Base-by-base conservation (phyloP, 1,140 invertebrate species). In the Euschistus heros region DNA sequence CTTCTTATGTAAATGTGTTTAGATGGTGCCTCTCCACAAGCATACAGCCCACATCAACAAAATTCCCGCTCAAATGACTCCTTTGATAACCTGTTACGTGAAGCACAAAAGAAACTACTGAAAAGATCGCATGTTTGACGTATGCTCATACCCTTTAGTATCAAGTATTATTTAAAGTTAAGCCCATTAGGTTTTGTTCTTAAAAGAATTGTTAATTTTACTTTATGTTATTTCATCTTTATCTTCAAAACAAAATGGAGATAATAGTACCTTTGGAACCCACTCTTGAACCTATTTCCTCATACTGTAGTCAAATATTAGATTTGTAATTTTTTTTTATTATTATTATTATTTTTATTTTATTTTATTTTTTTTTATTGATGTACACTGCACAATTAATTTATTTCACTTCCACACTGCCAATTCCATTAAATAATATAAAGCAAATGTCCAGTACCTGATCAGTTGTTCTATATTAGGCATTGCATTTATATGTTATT, bases 71-170 rank as follows among this genome's bases (percentile, higher is more conserved):
- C 69, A 60, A 72, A 75, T 54, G 72, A 76, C 14, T 73, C 75
- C 20, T 79, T 79, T 65, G 77, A 78, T 66, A 63, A 72, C 17
- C 63, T 79, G 33, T 65, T 78, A 26, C 73, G 76, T 61, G 73
- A 77, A 72, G 75, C 75, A 27, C 72, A 78, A 72, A 76, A 75
- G 13, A 75, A 75, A 65, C 66, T 78, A 47, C 72, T 20, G n/a
- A 64, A 64, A 44, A 27, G 37, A 37, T 30, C 14, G 18, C 54
- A 46, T 24, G 63, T 64, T 33, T 64, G 63, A 64, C 63, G 54
- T 42, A 33, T 33, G 59, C 37, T 61, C 30, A 61, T 18, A 18
- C 30, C 33, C 17, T 30, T 42, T 61, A 61, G 59, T 61, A 33
- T 42, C 14, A 26, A 61, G 59, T 61, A 61, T 61, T 61, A 61